Evolutionary conservation across 2,797 vertebrate genomes (phyloP), one percentile per base, ranked within the genome.

Genomic region (Cuculus canorus): DNA sequence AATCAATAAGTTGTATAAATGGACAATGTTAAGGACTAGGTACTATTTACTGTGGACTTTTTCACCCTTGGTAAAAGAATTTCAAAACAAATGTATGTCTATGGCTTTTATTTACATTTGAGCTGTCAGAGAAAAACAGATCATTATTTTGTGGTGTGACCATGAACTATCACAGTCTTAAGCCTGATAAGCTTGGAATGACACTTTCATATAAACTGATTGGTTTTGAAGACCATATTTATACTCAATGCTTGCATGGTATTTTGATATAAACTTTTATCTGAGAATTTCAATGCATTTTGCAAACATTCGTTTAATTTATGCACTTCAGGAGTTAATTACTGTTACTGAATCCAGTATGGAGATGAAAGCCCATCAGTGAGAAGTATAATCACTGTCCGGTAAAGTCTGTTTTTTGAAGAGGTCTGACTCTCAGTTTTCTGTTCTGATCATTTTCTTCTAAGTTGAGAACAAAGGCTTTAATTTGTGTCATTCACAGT

Each of bases 131-230:
- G 23, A 61, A 50, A 87, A 81, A 82, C 52, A 35, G n/a, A 73
- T 87, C 4, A 5, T 88, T 68, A 37, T n/a, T n/a, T n/a, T 88
- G 53, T 89, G 89, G 19, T 93, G 12, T 91, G 60, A 47, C 22
- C 81, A 60, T 92, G 48, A 95, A 45, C 30, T 86, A 17, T 56
- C 56, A 88, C 59, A 75, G 96, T 95, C 79, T 86, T 35, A 61
- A 90, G n/a, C 25, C 54, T 92, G 39, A 35, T 87, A 60, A 93
- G 50, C 13, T 27, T 90, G 25, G 33, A 54, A 39, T 93, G 57
- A 78, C 17, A 89, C 23, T 85, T 95, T 85, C 45, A 11, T 87
- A 24, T 73, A 66, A 89, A 92, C 93, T 71, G 32, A 77, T 88
- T 96, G 47, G 27, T 86, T 88, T 64, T 48, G 68, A 83, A 94